A percentile compares a stretch with the other conserved stretches of the same genome.
Conservation (phyloP, 1,140 invertebrate species). For the Branchinecta lindahli region DNA sequence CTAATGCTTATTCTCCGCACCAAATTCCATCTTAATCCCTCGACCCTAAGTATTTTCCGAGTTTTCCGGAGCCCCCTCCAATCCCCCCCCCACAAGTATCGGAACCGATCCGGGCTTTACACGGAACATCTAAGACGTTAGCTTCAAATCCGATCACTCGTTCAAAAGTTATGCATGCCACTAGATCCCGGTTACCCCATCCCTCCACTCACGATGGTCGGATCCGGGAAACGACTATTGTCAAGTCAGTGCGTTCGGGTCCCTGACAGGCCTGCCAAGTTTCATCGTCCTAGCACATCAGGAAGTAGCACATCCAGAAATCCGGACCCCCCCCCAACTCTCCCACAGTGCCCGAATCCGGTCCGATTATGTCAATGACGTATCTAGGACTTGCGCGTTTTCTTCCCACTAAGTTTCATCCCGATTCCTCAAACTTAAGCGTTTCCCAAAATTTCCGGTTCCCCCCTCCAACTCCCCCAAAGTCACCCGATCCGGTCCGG, state of each 20-base stretch:
- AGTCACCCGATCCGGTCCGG: not conserved
- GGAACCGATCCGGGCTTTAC: not conserved
- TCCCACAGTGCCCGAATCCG: too few species aligned
- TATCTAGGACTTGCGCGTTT: too few species aligned
- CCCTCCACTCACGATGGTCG: not conserved
- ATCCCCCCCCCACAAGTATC: not conserved
- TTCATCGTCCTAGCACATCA: not conserved
- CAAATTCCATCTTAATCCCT: constrained; percentile 4
- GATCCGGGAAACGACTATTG: not conserved
- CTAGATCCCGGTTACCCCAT: not conserved
- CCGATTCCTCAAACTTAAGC: too few species aligned
- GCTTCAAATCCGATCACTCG: not conserved
- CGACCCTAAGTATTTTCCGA: constrained; percentile 4
- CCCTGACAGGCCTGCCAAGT: constrained; percentile 3
- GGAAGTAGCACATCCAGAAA: not conserved
- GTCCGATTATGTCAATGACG: too few species aligned
- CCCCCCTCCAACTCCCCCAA: constrained; percentile 3
- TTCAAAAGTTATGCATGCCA: not conserved
- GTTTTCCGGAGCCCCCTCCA: not conserved
- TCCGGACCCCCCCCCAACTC: too few species aligned
- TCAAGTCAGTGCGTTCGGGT: not conserved
- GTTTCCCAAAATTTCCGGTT: constrained; percentile 5
- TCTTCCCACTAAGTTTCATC: too few species aligned
- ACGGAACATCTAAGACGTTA: not conserved
- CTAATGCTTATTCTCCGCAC: not conserved